A percentile compares a stretch with the other conserved stretches of the same genome.
phyloP scores from a whole-genome alignment of 2,797 vertebrate species.

The Lateolabrax maculatus region DNA sequence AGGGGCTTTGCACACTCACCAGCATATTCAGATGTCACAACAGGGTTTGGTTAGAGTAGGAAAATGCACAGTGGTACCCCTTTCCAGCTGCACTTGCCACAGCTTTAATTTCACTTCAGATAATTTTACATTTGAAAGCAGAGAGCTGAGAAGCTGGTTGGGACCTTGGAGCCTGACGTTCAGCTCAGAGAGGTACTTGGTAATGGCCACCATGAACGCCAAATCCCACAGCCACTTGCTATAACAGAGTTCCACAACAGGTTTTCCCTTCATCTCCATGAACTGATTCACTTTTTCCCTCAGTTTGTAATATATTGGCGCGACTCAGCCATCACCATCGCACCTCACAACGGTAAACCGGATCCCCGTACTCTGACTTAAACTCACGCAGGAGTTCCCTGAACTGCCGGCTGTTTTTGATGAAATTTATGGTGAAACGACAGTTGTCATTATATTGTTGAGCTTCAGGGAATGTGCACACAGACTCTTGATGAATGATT shows the following conservation, averaged over 20 bases:
- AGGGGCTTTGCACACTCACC: conserved; percentile 31
- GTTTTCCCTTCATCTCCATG: conserved; percentile 54
- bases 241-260: conserved; percentile 39
- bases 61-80: conserved; percentile 35
- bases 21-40: conserved; percentile 30
- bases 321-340: conserved; percentile 10
- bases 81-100: conserved; percentile 55
- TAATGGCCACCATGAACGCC: conserved; percentile 50
- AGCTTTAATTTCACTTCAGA: conserved; percentile 58
- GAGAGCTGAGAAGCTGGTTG: conserved; percentile 55
- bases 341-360: conserved; percentile 31
- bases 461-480: conserved; percentile 42
- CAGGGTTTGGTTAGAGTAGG: conserved; percentile 30
- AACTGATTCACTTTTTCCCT: conserved; percentile 24
- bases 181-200: conserved; percentile 34
- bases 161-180: conserved; percentile 45
- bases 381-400: conserved; percentile 11
- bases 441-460: conserved; percentile 34
- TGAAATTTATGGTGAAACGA: conserved; percentile 20
- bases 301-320: conserved; percentile 26
- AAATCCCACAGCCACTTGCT: conserved; percentile 48
- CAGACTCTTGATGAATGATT: conserved; percentile 51
- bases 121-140: conserved; percentile 55
- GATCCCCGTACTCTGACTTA: conserved; percentile 18
- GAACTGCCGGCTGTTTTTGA: neutral